A percentile compares a stretch with the other conserved stretches of the same genome.
These are phyloP conservation scores for Oedothorax gibbosus DNA, from an alignment of 1,140 invertebrate genomes.

Conservation along the genomic window DNA sequence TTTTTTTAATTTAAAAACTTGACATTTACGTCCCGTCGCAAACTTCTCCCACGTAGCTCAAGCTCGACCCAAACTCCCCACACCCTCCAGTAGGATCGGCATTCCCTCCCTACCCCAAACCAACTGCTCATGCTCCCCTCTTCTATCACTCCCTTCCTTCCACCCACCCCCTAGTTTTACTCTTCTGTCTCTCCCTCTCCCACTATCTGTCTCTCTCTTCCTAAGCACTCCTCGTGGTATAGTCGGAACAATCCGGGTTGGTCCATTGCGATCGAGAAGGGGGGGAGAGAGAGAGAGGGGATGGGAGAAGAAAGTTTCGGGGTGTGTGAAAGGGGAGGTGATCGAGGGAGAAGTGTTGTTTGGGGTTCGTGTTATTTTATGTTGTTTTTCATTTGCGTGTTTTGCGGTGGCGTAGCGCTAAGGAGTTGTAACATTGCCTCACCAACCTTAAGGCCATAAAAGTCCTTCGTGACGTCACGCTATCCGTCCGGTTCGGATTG, in stretches of 20 bases:
- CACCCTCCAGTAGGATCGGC: neutral
- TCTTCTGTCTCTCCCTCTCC: conserved; percentile 13
- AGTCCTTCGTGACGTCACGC: too few species aligned
- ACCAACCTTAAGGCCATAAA: too few species aligned
- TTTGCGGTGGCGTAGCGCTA: too few species aligned
- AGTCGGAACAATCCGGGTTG: conserved; percentile 19
- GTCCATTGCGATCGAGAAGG: conserved; percentile 15
- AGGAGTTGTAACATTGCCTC: too few species aligned
- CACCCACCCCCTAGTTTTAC: neutral
- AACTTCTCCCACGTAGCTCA: neutral
- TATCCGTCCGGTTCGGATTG: too few species aligned
- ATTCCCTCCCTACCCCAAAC: neutral
- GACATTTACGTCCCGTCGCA: too few species aligned
- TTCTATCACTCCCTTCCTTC: conserved; percentile 20
- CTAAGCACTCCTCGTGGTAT: conserved; percentile 7
- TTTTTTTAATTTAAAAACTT: too few species aligned
- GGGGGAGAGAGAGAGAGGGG: neutral
- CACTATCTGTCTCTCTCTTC: conserved; percentile 35
- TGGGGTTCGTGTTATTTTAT: too few species aligned
- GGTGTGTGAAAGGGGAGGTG: neutral
- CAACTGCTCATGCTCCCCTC: conserved; percentile 15
- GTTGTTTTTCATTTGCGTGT: too few species aligned
- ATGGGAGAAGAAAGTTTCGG: neutral
- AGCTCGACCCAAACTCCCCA: conserved; percentile 13
- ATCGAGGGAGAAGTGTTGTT: too few species aligned